Evolutionary conservation across 2,888 invertebrate species (phyloP).

Genomic region (Stenotaenia linearis): DNA sequence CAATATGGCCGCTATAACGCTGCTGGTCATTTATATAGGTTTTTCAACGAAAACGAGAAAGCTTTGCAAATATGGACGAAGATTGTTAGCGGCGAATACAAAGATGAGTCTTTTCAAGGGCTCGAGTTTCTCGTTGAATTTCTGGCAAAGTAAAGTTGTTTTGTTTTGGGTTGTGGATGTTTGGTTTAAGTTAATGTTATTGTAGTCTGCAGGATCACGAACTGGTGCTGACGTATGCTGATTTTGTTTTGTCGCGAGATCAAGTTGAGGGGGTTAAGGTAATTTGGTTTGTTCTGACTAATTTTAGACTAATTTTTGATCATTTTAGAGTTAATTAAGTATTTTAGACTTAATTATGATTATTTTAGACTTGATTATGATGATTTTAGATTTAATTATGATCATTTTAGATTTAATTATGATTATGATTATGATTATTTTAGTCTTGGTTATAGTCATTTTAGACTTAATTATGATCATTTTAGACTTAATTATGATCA

Average conservation of each 20-base stretch:
- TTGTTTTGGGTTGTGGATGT: background rate
- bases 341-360: no score
- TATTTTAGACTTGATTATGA: no score
- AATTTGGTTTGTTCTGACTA: background rate
- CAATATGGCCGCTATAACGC: constrained; percentile 47
- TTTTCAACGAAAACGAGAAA: constrained; percentile 46
- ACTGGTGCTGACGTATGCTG: constrained; percentile 50
- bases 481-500: no score
- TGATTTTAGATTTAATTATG: background rate
- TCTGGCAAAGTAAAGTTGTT: constrained; percentile 47
- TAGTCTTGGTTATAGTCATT: no score
- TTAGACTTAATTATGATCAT: no score
- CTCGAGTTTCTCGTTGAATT: constrained; percentile 48
- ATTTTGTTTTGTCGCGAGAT: constrained; percentile 48
- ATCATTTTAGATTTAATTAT: no score
- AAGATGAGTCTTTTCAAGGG: constrained; percentile 49
- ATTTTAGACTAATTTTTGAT: no score
- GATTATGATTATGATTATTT: no score
- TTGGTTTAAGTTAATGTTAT: background rate
- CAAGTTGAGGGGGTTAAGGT: constrained; percentile 47
- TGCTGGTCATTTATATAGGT: constrained; percentile 47
- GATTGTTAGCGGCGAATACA: constrained; percentile 46
- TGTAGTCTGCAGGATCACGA: constrained; percentile 44
- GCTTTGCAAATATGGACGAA: constrained; percentile 50
- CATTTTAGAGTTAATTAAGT: no score